phyloP scores from a whole-genome alignment of 2,888 invertebrate species.

The Scaptodrosophila latifasciaeformis region DNA sequence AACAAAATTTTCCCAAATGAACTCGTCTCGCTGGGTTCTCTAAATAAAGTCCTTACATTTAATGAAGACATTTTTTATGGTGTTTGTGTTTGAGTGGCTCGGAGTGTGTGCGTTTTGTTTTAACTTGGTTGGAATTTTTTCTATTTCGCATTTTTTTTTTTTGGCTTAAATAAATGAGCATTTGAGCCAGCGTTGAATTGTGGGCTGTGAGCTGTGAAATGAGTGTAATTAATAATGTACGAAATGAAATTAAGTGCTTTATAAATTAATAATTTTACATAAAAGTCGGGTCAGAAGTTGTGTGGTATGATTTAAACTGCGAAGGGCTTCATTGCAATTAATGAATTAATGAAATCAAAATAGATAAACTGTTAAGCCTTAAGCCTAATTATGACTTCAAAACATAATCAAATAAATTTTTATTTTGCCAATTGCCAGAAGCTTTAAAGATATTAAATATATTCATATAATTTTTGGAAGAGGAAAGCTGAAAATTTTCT shows the following conservation, averaged over 20 bases:
- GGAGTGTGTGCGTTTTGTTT: too few relatives aligned
- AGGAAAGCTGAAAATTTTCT: too few relatives aligned
- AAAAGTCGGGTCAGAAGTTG: too few relatives aligned
- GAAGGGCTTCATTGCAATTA: too few relatives aligned
- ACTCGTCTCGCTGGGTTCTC: background rate
- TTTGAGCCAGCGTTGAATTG: constrained; percentile 16
- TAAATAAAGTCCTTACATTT: constrained; percentile 39
- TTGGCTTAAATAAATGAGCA: constrained; percentile 21
- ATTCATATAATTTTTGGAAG: too few relatives aligned
- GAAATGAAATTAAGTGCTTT: constrained; percentile 6
- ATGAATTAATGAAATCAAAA: too few relatives aligned
- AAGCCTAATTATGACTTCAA: too few relatives aligned
- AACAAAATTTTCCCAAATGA: constrained; percentile 2
- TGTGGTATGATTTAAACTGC: background rate
- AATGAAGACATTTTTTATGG: constrained; percentile 31
- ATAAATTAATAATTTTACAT: too few relatives aligned
- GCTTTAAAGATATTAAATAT: too few relatives aligned
- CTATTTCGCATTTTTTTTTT: constrained; percentile 26
- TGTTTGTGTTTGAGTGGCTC: constrained; percentile 6
- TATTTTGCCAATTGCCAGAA: too few relatives aligned
- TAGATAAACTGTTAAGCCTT: too few relatives aligned
- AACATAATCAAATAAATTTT: too few relatives aligned
- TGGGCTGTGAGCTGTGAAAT: constrained; percentile 33
- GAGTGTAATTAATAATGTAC: constrained; percentile 36
- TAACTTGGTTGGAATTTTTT: constrained; percentile 2